A percentile compares a stretch with the other conserved stretches of the same genome.
These are phyloP conservation scores for Tamandua tetradactyla DNA, from an alignment of 2,797 vertebrate species.

Conservation along the genomic window DNA sequence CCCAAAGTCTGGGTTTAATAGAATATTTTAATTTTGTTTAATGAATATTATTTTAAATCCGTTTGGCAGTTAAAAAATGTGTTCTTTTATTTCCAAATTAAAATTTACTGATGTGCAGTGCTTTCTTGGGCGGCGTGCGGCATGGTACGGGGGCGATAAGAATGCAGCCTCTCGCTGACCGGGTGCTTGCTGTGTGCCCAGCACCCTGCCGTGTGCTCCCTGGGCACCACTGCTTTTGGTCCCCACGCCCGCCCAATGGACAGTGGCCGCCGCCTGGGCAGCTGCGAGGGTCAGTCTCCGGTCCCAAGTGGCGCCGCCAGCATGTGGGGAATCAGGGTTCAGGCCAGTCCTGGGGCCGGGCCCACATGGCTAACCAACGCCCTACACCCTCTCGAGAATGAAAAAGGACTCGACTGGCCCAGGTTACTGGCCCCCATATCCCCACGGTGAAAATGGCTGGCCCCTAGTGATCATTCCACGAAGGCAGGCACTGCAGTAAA, in stretches of 20 bases:
- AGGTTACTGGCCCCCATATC: not conserved
- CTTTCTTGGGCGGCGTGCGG: constrained; percentile 5
- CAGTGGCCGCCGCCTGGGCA: not conserved
- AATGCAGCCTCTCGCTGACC: constrained; percentile 66
- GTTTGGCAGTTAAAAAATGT: constrained; percentile 78
- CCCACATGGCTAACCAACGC: not conserved
- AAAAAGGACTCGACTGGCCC: not conserved
- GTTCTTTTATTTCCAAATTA: constrained; percentile 78
- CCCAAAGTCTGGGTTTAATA: constrained; percentile 82
- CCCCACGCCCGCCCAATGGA: not conserved
- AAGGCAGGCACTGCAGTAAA: not conserved
- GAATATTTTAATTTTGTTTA: constrained; percentile 82
- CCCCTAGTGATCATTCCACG: fast-evolving
- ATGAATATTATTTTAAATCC: constrained; percentile 80
- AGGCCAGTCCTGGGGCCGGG: not conserved
- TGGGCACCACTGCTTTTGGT: not conserved
- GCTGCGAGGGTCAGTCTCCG: not conserved
- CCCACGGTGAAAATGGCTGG: not conserved
- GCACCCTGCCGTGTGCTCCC: not conserved
- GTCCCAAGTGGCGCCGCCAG: not conserved
- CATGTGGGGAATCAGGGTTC: not conserved
- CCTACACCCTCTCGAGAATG: not conserved
- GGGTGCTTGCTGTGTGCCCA: constrained; percentile 71
- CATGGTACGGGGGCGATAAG: constrained; percentile 27
- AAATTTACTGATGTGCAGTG: constrained; percentile 63